Percentiles rank a stretch among this genome's conserved stretches.
phyloP scores from a whole-genome alignment of 2,888 invertebrate genomes.

The Plebejus argus region DNA sequence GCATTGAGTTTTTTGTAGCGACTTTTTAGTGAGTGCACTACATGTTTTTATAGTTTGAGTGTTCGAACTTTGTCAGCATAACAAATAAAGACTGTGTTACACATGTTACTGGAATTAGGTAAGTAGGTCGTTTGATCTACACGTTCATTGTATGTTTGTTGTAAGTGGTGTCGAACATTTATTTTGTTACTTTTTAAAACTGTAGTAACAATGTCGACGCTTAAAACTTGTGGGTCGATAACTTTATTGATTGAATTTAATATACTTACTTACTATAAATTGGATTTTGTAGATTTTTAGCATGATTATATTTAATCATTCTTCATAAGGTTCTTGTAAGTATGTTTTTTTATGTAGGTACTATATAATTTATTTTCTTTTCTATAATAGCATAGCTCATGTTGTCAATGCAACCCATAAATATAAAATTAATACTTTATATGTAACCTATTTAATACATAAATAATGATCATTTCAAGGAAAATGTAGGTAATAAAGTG shows the following conservation, averaged over 20 bases:
- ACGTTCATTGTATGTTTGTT: neutral
- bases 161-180: neutral
- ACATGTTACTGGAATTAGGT: constrained; percentile 1
- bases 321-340: no score
- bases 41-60: constrained; percentile 6
- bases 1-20: constrained; percentile 3
- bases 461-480: neutral
- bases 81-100: constrained; percentile 29
- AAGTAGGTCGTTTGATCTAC: neutral
- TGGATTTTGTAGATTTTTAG: no score
- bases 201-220: neutral
- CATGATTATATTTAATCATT: no score
- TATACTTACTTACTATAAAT: no score
- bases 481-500: constrained; percentile 1
- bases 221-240: neutral
- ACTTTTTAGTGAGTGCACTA: constrained; percentile 4
- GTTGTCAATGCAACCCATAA: neutral
- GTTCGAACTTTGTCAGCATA: constrained; percentile 23
- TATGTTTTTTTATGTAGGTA: no score
- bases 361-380: no score
- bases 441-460: neutral
- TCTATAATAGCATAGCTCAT: neutral
- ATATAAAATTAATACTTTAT: neutral
- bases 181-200: neutral
- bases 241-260: neutral